Conservation (phyloP, 2,888 invertebrate species). For the Toxonevra muliebris region DNA sequence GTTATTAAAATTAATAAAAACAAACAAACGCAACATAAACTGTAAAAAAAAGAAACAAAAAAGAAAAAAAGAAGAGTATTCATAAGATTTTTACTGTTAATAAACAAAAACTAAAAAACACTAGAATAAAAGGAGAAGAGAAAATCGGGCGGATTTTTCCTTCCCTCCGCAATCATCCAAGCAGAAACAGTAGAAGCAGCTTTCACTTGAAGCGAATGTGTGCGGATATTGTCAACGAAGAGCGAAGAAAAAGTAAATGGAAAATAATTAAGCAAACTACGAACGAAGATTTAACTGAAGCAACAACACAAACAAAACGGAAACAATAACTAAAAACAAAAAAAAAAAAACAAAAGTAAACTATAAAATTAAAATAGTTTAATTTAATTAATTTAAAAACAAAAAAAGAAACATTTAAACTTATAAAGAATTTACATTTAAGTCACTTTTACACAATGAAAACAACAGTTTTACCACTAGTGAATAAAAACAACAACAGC, state of each 20-base stretch:
- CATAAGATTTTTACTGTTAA: slow-evolving; percentile 34
- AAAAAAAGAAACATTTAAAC: slow-evolving; percentile 36
- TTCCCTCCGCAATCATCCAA: background rate
- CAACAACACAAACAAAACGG: slow-evolving; percentile 17
- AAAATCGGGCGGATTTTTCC: slow-evolving; percentile 14
- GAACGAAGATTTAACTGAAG: background rate
- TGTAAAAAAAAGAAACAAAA: slow-evolving; percentile 38
- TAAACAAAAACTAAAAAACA: slow-evolving; percentile 22
- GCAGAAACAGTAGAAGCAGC: slow-evolving; percentile 8
- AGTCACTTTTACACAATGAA: slow-evolving; percentile 26
- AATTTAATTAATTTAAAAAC: slow-evolving; percentile 41
- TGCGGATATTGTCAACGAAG: slow-evolving; percentile 3
- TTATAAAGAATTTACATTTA: slow-evolving; percentile 57
- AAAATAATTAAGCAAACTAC: background rate
- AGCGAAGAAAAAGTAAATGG: background rate
- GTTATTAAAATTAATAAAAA: slow-evolving; percentile 40
- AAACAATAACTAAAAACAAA: slow-evolving; percentile 31
- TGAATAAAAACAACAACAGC: slow-evolving; percentile 39
- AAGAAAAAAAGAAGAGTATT: slow-evolving; percentile 38
- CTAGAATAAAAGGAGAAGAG: slow-evolving; percentile 18
- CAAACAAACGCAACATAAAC: slow-evolving; percentile 42
- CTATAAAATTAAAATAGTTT: slow-evolving; percentile 50
- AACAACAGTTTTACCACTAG: slow-evolving; percentile 25
- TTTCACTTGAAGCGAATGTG: background rate
- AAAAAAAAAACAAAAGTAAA: slow-evolving; percentile 46